Percentiles rank a stretch among this genome's conserved stretches.
Evolutionary conservation across 1,140 invertebrate genomes (phyloP).

Genomic region (Triops longicaudatus): DNA sequence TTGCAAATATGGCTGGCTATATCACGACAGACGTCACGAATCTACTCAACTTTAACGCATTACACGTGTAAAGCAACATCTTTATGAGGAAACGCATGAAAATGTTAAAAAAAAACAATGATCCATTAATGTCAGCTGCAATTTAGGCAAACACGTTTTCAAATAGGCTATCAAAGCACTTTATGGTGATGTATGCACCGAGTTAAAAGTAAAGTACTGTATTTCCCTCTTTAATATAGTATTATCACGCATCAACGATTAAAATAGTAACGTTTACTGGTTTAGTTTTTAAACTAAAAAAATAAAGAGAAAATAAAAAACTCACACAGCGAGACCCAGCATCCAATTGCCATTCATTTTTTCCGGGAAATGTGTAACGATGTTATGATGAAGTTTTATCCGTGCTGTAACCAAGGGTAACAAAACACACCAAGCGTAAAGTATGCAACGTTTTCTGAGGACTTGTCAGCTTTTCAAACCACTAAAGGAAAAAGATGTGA

Average conservation of each 20-base stretch:
- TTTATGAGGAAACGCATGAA: background rate
- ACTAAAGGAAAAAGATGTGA: background rate
- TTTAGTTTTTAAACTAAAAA: background rate
- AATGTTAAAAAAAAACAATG: background rate
- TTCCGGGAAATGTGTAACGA: background rate
- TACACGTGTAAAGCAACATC: background rate
- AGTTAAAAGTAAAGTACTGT: background rate
- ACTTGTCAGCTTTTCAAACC: background rate
- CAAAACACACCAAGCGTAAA: background rate
- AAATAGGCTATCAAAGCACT: background rate
- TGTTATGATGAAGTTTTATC: background rate
- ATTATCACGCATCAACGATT: background rate
- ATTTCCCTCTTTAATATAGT: background rate
- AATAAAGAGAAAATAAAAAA: background rate
- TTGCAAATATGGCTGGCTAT: conserved; percentile 1
- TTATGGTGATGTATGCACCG: background rate
- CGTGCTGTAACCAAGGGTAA: background rate
- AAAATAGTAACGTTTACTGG: background rate
- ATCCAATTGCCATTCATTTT: background rate
- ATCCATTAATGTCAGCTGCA: conserved; percentile 2
- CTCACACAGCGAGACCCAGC: background rate
- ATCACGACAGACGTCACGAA: background rate
- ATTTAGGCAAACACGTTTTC: background rate
- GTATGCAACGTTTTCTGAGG: background rate
- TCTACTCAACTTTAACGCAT: background rate